These are phyloP conservation scores for Drosophila rubida DNA, from an alignment of 2,888 invertebrate genomes.

Conservation along the genomic window DNA sequence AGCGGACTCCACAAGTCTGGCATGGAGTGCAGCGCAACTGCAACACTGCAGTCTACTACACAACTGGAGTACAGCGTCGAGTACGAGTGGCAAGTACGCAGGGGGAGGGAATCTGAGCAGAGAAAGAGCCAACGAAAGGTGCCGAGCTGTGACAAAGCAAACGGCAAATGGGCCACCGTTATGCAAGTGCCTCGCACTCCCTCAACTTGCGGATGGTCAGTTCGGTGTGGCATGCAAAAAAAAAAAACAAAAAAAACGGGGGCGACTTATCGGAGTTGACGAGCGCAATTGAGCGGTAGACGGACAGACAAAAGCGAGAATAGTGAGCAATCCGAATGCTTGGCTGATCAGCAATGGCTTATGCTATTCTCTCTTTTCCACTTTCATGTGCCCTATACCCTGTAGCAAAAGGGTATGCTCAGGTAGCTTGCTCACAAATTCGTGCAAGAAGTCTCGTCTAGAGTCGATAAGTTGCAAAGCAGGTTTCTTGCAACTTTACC, in stretches of 20 bases:
- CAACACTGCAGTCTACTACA: slow-evolving; percentile 3
- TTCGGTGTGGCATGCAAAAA: slow-evolving; percentile 11
- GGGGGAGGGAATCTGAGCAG: neutral
- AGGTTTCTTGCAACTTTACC: neutral
- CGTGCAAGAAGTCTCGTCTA: too few relatives aligned
- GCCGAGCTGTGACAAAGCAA: slow-evolving; percentile 66
- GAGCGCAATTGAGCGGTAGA: slow-evolving; percentile 42
- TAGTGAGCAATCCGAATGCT: slow-evolving; percentile 11
- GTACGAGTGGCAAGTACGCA: neutral
- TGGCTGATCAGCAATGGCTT: slow-evolving; percentile 17
- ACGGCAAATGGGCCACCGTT: slow-evolving; percentile 52
- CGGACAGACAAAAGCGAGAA: slow-evolving; percentile 1
- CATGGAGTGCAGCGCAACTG: slow-evolving; percentile 8
- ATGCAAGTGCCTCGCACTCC: slow-evolving; percentile 53
- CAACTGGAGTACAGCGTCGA: slow-evolving; percentile 22
- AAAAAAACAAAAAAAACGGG: too few relatives aligned
- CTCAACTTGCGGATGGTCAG: slow-evolving; percentile 40
- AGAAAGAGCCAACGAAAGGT: slow-evolving; percentile 47
- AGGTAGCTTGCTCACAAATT: too few relatives aligned
- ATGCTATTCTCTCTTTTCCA: neutral
- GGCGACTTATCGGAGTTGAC: slow-evolving; percentile 3
- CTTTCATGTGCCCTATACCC: neutral
- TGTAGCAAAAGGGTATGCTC: neutral
- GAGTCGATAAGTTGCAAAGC: too few relatives aligned
- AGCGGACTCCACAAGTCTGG: slow-evolving; percentile 27